Base-by-base conservation (phyloP, 2,797 vertebrate genomes). In the Cyprinodon diabolis region DNA sequence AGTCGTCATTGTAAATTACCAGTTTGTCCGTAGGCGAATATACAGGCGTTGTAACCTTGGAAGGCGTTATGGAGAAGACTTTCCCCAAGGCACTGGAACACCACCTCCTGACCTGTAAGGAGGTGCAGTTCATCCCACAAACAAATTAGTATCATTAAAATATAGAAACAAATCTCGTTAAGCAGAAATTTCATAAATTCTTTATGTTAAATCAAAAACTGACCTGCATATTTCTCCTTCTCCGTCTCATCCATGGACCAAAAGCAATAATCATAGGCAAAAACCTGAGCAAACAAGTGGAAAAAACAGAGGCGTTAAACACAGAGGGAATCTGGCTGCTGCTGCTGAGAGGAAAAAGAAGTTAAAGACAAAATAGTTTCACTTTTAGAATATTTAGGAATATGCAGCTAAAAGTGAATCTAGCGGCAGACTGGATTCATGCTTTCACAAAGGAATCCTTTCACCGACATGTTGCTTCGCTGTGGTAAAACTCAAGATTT, bases 51-150 rank as follows among this genome's bases (percentile, higher is more conserved):
- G 84, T 99, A 99, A 91, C 98, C 98, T 90, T 96, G 95, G 77
- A 99, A 99, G 89, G 98, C 98, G 68, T 99, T 99, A 91, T 96
- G 94, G 78, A 99, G 96, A 86, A 99, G 97, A 92, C 95, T 97
- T 85, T 98, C 97, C 70, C 98, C 98, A 93, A 99, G 97, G 96
- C 97, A 98, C 95, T 97, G 97, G 93, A 99, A 99, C 87, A 99
- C 97, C 76, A 97, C 95, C 84, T 99, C 97, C 94, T 99, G 98
- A 93, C 97, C 98, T 99, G 85, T 10, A 81, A 15, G 9, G 15
- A 23, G 43, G 62, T 45, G 0, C 17, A 51, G 49, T 51, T 51
- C 12, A 49, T 13, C 48, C 48, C 48, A 49, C 12, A 49, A 15
- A 12, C 13, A 14, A 13, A 14, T 10, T 12, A 48, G 10, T 48